Evolutionary conservation across 2,888 invertebrate genomes (phyloP).

Genomic region (Archips crataeganus): DNA sequence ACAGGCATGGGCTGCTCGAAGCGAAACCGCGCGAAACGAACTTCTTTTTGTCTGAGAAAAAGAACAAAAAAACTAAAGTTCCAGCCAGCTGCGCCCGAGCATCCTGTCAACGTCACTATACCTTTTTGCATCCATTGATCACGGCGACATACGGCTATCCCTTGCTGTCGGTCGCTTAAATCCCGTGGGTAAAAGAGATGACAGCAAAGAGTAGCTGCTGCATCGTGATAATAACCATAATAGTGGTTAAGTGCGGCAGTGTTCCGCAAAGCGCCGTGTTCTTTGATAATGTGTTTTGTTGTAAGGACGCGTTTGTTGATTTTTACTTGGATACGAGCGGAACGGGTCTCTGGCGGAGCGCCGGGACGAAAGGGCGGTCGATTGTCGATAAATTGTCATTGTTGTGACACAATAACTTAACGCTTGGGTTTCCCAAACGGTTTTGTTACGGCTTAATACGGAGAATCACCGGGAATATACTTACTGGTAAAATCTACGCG

Average conservation of each 20-base stretch:
- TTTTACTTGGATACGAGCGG: constrained; percentile 65
- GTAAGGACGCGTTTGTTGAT: constrained; percentile 59
- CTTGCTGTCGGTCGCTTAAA: constrained; percentile 52
- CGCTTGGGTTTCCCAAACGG: constrained; percentile 50
- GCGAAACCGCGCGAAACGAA: constrained; percentile 80
- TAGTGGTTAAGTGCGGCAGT: constrained; percentile 61
- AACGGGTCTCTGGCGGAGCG: constrained; percentile 56
- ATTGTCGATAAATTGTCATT: constrained; percentile 72
- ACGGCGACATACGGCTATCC: constrained; percentile 64
- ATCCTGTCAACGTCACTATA: constrained; percentile 82
- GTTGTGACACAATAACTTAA: constrained; percentile 68
- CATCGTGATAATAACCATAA: constrained; percentile 64
- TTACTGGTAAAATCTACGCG: constrained; percentile 23
- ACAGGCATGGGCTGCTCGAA: constrained; percentile 68
- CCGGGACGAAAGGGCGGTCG: constrained; percentile 58
- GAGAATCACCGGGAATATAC: constrained; percentile 28
- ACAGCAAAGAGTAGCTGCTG: constrained; percentile 57
- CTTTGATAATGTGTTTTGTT: constrained; percentile 72
- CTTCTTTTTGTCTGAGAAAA: constrained; percentile 72
- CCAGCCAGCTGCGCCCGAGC: constrained; percentile 83
- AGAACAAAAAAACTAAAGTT: constrained; percentile 75
- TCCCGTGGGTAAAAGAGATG: constrained; percentile 61
- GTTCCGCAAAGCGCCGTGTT: constrained; percentile 74
- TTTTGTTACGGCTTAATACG: constrained; percentile 43
- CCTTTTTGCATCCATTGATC: constrained; percentile 77